Base-by-base conservation (phyloP, 2,888 invertebrate genomes). In the Andrena marginata region DNA sequence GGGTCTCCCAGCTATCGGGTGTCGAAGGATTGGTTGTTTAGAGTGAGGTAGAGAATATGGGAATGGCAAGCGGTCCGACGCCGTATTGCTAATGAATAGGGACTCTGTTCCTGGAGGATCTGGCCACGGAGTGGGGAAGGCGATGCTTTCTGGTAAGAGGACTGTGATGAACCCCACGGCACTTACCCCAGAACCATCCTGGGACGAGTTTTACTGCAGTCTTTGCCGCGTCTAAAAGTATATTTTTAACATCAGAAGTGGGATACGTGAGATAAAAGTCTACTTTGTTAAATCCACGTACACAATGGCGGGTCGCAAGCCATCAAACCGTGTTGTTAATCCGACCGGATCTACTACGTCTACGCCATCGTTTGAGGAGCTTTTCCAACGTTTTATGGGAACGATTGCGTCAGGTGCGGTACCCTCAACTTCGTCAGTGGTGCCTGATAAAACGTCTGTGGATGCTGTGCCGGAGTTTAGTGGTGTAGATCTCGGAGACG, bases 401-500 rank as follows among this genome's bases (percentile, higher is more conserved):
- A 69, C 23, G 16, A 23, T 59, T 26, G 69, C 29, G 33, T n/a
- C 4, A 3, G 35, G 69, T 6, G 51, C 26, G 16, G 33, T 26
- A 26, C 2, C 35, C 20, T 5, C 35, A 0, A 8, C 13, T 1
- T 49, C 10, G 13, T 29, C 51, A 6, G 51, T 10, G 72, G 8
- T 23, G 4, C 13, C 49, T 20, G 20, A 63, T n/a, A 60, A 20
- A 20, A 42, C 42, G 42, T 23, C 26, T 13, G 67, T 48, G 20
- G 60, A 74, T 0, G 48, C 68, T 1, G 31, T 75, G 20, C 62
- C 68, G 1, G 62, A 75, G 0, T 75, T 75, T 2, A 26, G 60
- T 33, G 75, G 75, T 16, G 35, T 35, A 2, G 68, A 75, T 54
- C 62, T 75, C 3, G 69, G 76, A 0, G 63, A 76, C 8, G 69